phyloP scores from a whole-genome alignment of 2,113 vertebrate genomes.

The Irena cyanogastra region DNA sequence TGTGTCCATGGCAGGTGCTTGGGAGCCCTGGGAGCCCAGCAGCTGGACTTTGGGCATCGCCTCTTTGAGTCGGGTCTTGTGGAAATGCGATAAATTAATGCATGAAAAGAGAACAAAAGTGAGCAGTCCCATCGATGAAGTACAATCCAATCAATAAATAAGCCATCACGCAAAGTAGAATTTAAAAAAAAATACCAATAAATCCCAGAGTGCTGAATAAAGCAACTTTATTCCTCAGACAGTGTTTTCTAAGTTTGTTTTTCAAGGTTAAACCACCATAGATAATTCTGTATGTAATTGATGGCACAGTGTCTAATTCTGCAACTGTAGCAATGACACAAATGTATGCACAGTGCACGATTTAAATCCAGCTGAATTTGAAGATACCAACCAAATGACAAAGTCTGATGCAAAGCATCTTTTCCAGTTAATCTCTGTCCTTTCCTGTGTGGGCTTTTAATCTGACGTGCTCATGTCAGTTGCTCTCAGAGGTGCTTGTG shows the following conservation, averaged over 20 bases:
- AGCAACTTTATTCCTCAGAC: background rate
- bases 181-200: background rate
- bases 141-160: background rate
- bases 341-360: background rate
- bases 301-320: background rate
- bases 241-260: conserved; percentile 13
- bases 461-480: background rate
- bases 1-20: background rate
- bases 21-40: background rate
- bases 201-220: background rate
- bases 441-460: background rate
- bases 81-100: background rate
- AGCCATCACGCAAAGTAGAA: background rate
- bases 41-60: background rate
- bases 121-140: background rate
- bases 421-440: conserved; percentile 31
- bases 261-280: background rate
- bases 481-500: background rate
- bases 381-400: background rate
- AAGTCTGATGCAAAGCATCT: conserved; percentile 40
- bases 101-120: background rate
- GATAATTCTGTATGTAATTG: conserved; percentile 10
- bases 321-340: background rate
- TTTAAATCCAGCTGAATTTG: conserved; percentile 41
- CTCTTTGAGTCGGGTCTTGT: background rate